These are phyloP conservation scores for Lynx canadensis DNA, from an alignment of 2,113 vertebrate genomes.

Conservation along the genomic window DNA sequence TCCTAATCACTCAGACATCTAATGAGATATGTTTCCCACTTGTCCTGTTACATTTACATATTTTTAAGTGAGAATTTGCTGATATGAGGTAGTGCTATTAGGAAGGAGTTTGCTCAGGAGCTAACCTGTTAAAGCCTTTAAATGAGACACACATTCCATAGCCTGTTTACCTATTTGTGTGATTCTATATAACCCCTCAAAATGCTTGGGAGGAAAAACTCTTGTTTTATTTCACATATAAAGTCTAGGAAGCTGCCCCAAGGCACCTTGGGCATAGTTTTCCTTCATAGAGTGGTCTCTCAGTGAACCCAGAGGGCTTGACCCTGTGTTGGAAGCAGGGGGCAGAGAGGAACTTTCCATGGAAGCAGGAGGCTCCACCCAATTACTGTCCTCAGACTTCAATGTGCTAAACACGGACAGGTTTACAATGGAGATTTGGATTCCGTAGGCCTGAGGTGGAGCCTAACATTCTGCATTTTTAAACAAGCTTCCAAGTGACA, in stretches of 20 bases:
- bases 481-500: not conserved
- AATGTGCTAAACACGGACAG: not conserved
- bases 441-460: too few species aligned
- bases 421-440: not conserved
- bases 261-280: not conserved
- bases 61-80: constrained; percentile 27
- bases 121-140: not conserved
- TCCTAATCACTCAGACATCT: not conserved
- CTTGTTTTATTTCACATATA: not conserved
- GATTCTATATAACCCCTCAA: not conserved
- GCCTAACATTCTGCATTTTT: not conserved
- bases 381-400: not conserved
- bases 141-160: not conserved
- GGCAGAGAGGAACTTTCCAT: not conserved
- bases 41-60: not conserved
- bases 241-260: not conserved
- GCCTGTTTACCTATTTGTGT: not conserved
- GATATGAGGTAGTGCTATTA: not conserved
- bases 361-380: not conserved
- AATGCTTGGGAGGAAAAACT: not conserved
- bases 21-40: not conserved
- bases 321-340: not conserved
- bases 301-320: not conserved
- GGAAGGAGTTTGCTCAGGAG: not conserved
- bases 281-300: not conserved